Base-by-base conservation (phyloP, 2,113 vertebrate species). In the Spermophilus dauricus region DNA sequence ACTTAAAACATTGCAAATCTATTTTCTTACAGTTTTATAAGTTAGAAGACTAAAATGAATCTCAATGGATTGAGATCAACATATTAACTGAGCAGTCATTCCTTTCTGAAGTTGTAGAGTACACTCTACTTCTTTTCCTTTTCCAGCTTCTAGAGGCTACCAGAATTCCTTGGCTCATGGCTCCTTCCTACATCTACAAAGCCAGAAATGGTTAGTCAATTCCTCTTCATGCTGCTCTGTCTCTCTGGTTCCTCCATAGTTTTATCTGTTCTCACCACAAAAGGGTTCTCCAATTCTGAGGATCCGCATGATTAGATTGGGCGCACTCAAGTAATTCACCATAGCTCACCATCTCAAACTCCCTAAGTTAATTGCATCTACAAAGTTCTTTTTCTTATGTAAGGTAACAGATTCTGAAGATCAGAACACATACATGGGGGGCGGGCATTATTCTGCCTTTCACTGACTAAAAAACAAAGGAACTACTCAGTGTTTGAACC, bases 1-100 rank as follows among this genome's bases (percentile, higher is more conserved):
- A 48, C 18, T 95, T 82, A 70, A 93, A 96, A 91, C 48, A 86
- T 83, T 10, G 77, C 20, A 86, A 37, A 84, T 92, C 42, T 86
- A 61, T 88, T 61, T 58, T 58, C 37, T 70, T 69, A 93, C 0
- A 84, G 63, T 34, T 94, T 90, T 73, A 65, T 5, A 86, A 58
- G 22, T 70, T 37, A 91, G 48, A 86, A 91, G 18, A 89, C 37
- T 91, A 18, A 83, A 75, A 48, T 30, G 30, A 81, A 42, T 92
- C 69, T 97, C 56, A 86, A 2, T 86, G 45, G 69, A 24, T 63
- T 91, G 82, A 88, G 51, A 63, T 69, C 13, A 76, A 58, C 34
- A 16, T 61, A 73, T 37, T 5, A 91, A 37, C 20, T 85, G 58
- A 42, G 83, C 10, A 78, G 2, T 6, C n/a, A 42, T 56, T 93